These are phyloP conservation scores for Aphodius sticticus DNA, from an alignment of 2,888 invertebrate genomes.

Conservation along the genomic window DNA sequence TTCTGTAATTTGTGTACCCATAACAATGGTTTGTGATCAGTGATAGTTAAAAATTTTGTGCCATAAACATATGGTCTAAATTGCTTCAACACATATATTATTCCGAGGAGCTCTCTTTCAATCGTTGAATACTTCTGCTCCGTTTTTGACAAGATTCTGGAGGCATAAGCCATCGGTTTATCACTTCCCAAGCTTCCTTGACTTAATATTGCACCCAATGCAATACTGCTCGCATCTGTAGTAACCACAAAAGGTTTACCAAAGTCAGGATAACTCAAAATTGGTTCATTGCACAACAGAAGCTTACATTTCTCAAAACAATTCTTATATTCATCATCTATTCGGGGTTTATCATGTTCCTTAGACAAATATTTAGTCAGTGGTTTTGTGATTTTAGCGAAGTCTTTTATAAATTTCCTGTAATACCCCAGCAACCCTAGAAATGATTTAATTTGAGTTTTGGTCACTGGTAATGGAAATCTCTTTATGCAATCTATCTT, in stretches of 20 bases:
- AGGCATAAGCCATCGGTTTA: background rate
- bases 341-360: no score
- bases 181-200: background rate
- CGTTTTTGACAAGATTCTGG: background rate
- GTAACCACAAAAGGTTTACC: slow-evolving; percentile 47
- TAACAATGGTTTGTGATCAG: background rate
- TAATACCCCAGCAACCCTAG: background rate
- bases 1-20: background rate
- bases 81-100: slow-evolving; percentile 41
- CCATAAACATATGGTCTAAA: slow-evolving; percentile 56
- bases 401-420: no score
- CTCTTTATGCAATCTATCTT: background rate
- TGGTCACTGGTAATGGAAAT: background rate
- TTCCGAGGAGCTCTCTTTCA: background rate
- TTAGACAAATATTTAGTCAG: no score
- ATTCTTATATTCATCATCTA: no score
- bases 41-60: slow-evolving; percentile 30
- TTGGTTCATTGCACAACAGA: slow-evolving; percentile 33
- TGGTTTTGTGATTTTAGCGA: no score
- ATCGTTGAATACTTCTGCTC: slow-evolving; percentile 6
- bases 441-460: background rate
- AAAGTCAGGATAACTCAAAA: slow-evolving; percentile 44
- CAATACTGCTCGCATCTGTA: slow-evolving; percentile 49
- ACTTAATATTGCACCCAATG: slow-evolving; percentile 28
- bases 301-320: slow-evolving; percentile 37